A percentile compares a stretch with the other conserved stretches of the same genome.
Evolutionary conservation across 2,113 vertebrate genomes (phyloP).

Genomic region (Bubo scandiacus): DNA sequence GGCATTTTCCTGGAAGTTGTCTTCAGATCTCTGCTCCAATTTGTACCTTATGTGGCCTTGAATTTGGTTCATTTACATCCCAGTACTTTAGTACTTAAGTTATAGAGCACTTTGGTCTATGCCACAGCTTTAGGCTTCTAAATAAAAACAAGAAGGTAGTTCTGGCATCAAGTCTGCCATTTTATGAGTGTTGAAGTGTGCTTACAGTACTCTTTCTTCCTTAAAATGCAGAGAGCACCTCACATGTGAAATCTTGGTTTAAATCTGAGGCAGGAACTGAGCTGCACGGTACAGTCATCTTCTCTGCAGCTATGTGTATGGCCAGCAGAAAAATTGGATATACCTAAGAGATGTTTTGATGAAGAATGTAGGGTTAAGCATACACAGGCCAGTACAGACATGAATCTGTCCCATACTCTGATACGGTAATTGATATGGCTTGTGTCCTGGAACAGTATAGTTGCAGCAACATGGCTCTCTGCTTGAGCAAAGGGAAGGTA

Average conservation of each 20-base stretch:
- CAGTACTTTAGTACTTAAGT: neutral
- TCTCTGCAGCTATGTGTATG: neutral
- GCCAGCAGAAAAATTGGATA: neutral
- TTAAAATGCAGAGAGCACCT: neutral
- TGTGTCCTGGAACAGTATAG: neutral
- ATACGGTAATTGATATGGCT: neutral
- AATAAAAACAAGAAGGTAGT: neutral
- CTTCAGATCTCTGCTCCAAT: neutral
- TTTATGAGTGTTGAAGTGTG: neutral
- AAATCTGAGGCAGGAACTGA: neutral
- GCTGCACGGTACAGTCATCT: neutral
- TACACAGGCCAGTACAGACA: neutral
- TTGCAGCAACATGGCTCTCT: neutral
- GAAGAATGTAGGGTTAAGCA: neutral
- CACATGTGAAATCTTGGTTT: neutral
- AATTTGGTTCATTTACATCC: neutral
- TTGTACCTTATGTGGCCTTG: neutral
- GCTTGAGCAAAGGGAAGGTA: neutral
- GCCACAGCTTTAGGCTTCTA: neutral
- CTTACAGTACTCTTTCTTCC: neutral
- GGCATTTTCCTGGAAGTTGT: neutral
- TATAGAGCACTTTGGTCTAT: neutral
- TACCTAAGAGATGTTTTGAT: neutral
- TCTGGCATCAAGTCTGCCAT: neutral
- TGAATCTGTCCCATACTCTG: neutral